Conservation (phyloP, 2,888 invertebrate species). For the Reticulitermes lucifugus region DNA sequence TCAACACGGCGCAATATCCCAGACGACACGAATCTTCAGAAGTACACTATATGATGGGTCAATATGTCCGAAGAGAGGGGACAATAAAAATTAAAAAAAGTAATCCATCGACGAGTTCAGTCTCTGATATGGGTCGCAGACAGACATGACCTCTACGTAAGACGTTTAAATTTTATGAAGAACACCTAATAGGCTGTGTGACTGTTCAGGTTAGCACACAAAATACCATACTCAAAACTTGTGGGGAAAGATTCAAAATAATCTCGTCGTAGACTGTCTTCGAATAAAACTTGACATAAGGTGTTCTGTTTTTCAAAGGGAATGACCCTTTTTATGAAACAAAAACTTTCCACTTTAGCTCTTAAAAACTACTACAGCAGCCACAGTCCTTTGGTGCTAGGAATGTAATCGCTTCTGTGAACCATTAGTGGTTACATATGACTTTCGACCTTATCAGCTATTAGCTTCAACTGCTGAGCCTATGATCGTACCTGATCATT, state of each 20-base stretch:
- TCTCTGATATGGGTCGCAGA: no score
- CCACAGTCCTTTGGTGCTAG: background rate
- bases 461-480: background rate
- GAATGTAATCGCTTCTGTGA: background rate
- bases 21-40: no score
- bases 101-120: no score
- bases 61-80: no score
- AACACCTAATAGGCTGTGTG: background rate
- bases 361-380: constrained; percentile 3
- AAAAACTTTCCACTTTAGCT: background rate
- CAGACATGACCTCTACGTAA: no score
- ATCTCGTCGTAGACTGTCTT: constrained; percentile 1
- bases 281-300: constrained; percentile 19
- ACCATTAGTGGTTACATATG: constrained; percentile 14
- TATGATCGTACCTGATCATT: background rate
- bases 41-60: no score
- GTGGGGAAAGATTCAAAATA: background rate
- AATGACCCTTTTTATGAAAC: constrained; percentile 30
- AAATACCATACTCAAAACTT: background rate
- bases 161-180: no score
- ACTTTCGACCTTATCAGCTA: constrained; percentile 4
- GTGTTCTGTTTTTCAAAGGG: constrained; percentile 20
- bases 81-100: no score
- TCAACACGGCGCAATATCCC: no score
- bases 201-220: background rate